phyloP scores from a whole-genome alignment of 2,888 invertebrate genomes.

The Nymphalis urticae region DNA sequence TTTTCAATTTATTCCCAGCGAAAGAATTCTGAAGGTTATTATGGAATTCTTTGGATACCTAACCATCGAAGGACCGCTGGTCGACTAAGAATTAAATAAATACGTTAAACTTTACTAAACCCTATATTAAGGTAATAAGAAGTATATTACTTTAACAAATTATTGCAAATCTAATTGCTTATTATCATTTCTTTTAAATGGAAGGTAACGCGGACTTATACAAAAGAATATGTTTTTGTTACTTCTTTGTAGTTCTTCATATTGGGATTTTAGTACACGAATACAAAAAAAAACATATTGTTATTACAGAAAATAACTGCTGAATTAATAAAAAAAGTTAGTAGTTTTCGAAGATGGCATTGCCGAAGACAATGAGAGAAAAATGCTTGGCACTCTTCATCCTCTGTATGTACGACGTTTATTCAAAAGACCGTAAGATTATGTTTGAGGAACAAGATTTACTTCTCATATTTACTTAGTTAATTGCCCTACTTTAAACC shows the following conservation, averaged over 20 bases:
- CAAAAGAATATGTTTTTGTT: background rate
- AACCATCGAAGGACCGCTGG: slow-evolving; percentile 33
- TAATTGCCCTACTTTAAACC: too few species aligned
- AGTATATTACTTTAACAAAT: background rate
- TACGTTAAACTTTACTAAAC: slow-evolving; percentile 12
- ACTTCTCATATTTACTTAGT: too few species aligned
- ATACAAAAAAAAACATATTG: background rate
- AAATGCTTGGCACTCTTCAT: too few species aligned
- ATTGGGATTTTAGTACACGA: background rate
- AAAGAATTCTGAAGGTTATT: slow-evolving; percentile 37
- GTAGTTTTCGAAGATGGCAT: too few species aligned
- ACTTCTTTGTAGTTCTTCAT: slow-evolving; percentile 2
- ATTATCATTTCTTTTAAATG: slow-evolving; percentile 25
- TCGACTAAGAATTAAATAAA: slow-evolving; percentile 15
- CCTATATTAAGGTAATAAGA: slow-evolving; percentile 9
- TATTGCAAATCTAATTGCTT: slow-evolving; percentile 24
- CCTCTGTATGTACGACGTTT: too few species aligned
- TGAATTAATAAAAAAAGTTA: too few species aligned
- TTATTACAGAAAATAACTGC: background rate
- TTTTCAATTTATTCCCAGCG: slow-evolving; percentile 38
- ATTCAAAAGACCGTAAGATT: too few species aligned
- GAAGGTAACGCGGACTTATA: slow-evolving; percentile 11
- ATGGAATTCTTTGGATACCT: slow-evolving; percentile 34
- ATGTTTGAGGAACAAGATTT: too few species aligned
- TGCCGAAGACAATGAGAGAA: too few species aligned